Conservation (phyloP, 2,797 vertebrate species). For the Oophaga sylvatica region DNA sequence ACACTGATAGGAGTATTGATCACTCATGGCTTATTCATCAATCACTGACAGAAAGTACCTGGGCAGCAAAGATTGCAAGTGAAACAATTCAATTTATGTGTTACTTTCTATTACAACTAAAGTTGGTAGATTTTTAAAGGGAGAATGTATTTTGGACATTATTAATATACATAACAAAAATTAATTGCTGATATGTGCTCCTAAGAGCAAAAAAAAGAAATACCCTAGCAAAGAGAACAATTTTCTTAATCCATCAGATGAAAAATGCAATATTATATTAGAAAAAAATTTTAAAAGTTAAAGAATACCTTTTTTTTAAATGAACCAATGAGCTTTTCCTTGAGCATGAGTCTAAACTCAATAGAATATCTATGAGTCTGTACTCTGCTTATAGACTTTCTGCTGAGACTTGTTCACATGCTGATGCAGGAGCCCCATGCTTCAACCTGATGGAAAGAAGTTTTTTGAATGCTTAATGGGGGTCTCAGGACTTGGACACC, state of each 20-base stretch:
- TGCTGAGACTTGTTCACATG: no score
- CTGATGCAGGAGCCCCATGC: no score
- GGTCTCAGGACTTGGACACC: no score
- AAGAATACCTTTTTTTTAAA: no score
- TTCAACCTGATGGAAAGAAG: no score
- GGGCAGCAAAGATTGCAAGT: constrained; percentile 39
- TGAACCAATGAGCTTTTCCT: no score
- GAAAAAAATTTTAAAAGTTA: not conserved
- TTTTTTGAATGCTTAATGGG: no score
- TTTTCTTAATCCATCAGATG: not conserved
- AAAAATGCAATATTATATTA: not conserved
- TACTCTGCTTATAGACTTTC: no score
- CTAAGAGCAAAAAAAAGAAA: not conserved
- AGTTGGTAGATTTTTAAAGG: not conserved
- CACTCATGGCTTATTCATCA: constrained; percentile 54
- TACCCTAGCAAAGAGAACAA: not conserved
- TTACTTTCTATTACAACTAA: constrained; percentile 36
- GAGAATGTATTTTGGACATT: not conserved
- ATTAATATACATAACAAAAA: not conserved
- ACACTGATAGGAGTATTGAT: constrained; percentile 56
- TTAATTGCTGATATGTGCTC: not conserved
- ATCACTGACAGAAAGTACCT: constrained; percentile 58
- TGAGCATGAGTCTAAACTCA: no score
- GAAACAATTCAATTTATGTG: constrained; percentile 48
- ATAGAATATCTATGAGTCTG: no score